Evolutionary conservation across 2,113 vertebrate genomes (phyloP).

Genomic region (Mirounga angustirostris): DNA sequence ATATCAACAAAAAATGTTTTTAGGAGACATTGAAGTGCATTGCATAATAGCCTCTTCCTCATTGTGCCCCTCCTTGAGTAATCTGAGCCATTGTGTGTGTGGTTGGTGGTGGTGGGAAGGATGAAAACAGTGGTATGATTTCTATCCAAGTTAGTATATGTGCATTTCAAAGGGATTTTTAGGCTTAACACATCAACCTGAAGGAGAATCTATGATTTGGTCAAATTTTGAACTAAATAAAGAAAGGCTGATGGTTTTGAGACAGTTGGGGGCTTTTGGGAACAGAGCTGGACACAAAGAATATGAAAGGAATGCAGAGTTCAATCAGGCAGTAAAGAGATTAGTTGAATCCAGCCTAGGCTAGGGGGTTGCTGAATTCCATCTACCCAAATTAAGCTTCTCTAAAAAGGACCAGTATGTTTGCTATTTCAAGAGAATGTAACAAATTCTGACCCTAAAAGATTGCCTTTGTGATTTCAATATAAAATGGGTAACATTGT

Average conservation of each 20-base stretch:
- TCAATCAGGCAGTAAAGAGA: constrained; percentile 68
- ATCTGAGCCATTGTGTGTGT: neutral
- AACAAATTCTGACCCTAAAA: constrained; percentile 4
- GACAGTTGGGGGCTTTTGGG: neutral
- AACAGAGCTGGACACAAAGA: constrained; percentile 51
- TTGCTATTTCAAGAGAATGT: constrained; percentile 50
- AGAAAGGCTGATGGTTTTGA: constrained; percentile 42
- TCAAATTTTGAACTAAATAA: constrained; percentile 39
- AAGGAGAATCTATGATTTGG: neutral
- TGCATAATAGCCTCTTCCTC: constrained; percentile 23
- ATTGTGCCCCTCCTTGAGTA: neutral
- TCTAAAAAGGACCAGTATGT: constrained; percentile 26
- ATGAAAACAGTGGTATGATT: neutral
- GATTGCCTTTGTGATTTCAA: neutral
- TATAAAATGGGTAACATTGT: constrained; percentile 41
- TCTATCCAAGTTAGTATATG: neutral
- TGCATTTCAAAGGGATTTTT: neutral
- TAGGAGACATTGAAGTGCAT: constrained; percentile 25
- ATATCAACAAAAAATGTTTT: constrained; percentile 49
- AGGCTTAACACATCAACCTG: neutral
- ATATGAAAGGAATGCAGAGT: constrained; percentile 62
- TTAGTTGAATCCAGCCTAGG: constrained; percentile 56
- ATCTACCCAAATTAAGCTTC: constrained; percentile 67
- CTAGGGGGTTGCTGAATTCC: constrained; percentile 61
- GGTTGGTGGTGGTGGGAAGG: neutral